Evolutionary conservation across 2,888 invertebrate genomes (phyloP), one percentile per base, ranked within the genome.

Genomic region (Strigamia transsilvanica): DNA sequence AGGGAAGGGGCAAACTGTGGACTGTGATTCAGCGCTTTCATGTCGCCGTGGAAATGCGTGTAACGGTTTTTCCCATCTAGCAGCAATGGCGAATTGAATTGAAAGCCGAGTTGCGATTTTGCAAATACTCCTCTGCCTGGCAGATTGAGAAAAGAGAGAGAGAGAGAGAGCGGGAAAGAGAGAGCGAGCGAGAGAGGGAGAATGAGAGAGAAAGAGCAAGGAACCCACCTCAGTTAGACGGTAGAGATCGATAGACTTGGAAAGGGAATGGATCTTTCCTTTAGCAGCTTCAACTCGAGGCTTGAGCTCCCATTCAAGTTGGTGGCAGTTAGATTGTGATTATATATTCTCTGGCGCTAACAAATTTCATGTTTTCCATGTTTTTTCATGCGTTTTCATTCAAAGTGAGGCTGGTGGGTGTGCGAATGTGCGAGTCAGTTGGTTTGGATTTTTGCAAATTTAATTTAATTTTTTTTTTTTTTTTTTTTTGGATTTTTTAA

Each of bases 201-300:
- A 27, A 82, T 73, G 82, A 73, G 51, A 73, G 81, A 79, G 80
- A 84, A 82, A 77, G 56, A 80, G 81, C 66, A 83, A 82, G 41
- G 79, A 79, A 51, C 73, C 73, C 73, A 73, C 73, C 73, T 78
- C 41, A 46, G 66, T 77, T 56, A 56, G 78, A 38, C 38, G 78
- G 42, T 80, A 34, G 66, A 66, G 61, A 15, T 21, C 79, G 83
- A 27, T 79, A 73, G 82, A 32, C 56, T 73, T 38, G 46, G 82
- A 73, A 73, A 73, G 73, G 73, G 73, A 73, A 73, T 73, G 73
- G 73, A 73, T 73, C 73, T 73, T 73, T 73, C 73, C 73, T 73
- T 73, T 73, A 73, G 73, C 73, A 73, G 73, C 73, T 73, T 73
- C 73, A 73, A 73, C 73, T 73, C 73, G 73, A 73, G 32, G 73